A percentile compares a stretch with the other conserved stretches of the same genome.
Evolutionary conservation across 2,797 vertebrate species (phyloP).

Genomic region (Iguana delicatissima): DNA sequence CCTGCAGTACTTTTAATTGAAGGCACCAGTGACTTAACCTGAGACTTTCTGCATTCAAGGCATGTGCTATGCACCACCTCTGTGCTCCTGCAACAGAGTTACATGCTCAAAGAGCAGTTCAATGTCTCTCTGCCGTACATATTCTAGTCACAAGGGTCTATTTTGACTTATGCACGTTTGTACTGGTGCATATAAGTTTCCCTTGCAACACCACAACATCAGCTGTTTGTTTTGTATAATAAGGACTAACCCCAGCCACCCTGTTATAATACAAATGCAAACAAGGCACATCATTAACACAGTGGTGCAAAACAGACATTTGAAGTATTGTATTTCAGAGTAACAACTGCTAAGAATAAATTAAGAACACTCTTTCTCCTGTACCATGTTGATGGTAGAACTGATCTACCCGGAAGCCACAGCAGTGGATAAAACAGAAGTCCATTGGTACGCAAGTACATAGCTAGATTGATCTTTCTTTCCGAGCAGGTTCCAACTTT

Average conservation of each 20-base stretch:
- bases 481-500: slow-evolving; percentile 23
- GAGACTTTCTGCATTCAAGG: not conserved
- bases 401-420: not conserved
- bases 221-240: not conserved
- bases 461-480: slow-evolving; percentile 9
- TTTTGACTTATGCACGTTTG: not conserved
- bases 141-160: not conserved
- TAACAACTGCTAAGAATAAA: not conserved
- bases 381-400: not conserved
- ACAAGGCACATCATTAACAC: not conserved
- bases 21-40: not conserved
- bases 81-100: not conserved
- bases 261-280: not conserved
- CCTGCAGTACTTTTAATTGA: not conserved
- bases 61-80: not conserved
- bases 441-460: not conserved
- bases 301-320: not conserved
- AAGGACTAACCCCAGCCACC: not conserved
- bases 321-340: not conserved
- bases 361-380: not conserved
- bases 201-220: not conserved
- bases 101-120: not conserved
- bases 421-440: not conserved
- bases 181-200: not conserved
- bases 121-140: not conserved